Percentiles rank a stretch among this genome's conserved stretches.
Evolutionary conservation across 2,797 vertebrate genomes (phyloP).

Genomic region (Takifugu ocellatus): DNA sequence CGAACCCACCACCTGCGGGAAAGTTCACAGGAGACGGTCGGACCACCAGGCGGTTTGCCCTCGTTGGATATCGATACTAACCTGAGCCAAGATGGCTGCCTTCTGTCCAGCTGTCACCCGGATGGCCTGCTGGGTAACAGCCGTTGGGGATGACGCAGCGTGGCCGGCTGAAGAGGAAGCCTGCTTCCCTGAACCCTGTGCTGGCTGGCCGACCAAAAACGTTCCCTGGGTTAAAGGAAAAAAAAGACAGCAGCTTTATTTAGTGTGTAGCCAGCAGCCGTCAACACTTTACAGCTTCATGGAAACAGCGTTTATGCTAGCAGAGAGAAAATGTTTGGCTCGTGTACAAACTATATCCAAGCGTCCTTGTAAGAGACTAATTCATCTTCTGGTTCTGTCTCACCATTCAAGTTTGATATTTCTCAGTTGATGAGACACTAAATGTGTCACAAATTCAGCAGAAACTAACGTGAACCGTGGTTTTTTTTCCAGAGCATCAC

Average conservation of each 20-base stretch:
- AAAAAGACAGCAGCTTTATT: neutral
- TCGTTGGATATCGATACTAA: conserved; percentile 43
- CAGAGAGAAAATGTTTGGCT: too few relatives aligned
- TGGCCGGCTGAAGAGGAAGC: conserved; percentile 77
- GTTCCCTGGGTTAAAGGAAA: conserved; percentile 82
- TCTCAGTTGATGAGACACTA: neutral
- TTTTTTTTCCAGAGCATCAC: neutral
- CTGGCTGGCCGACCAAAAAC: conserved; percentile 94
- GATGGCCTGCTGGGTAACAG: conserved; percentile 84
- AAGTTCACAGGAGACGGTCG: too few relatives aligned
- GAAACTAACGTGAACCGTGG: neutral
- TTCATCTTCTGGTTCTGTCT: too few relatives aligned
- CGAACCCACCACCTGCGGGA: conserved; percentile 75
- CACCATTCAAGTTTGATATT: too few relatives aligned
- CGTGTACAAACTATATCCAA: too few relatives aligned
- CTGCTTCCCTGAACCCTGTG: conserved; percentile 88
- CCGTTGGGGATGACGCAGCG: conserved; percentile 77
- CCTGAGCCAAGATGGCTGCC: conserved; percentile 93
- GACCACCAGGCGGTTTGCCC: neutral
- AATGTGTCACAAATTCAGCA: neutral
- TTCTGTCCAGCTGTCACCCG: conserved; percentile 96
- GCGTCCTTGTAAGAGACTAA: too few relatives aligned
- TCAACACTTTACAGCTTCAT: neutral
- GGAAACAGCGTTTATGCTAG: neutral
- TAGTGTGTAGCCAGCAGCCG: neutral